Conservation (phyloP, 2,797 vertebrate species). For the Intellagama lesueurii region DNA sequence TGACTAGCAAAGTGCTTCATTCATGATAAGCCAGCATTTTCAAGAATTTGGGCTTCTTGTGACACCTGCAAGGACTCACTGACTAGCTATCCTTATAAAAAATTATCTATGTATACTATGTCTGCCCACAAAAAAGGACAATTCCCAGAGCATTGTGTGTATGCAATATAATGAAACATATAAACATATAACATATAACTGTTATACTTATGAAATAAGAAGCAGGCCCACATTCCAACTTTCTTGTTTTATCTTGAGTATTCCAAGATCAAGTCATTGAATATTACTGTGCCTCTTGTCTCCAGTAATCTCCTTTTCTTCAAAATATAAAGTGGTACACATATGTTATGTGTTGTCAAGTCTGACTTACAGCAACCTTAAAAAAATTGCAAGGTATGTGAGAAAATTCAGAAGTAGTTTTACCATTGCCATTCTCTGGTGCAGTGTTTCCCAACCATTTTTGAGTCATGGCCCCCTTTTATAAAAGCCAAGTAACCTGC, state of each 20-base stretch:
- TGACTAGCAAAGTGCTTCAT: background rate
- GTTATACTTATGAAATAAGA: background rate
- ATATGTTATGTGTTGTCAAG: no score
- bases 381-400: no score
- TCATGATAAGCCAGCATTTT: background rate
- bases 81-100: background rate
- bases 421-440: no score
- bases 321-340: background rate
- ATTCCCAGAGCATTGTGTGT: background rate
- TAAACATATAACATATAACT: background rate
- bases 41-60: background rate
- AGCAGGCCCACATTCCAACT: background rate
- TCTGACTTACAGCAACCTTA: no score
- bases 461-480: no score
- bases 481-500: no score
- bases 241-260: background rate
- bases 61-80: background rate
- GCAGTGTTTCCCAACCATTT: no score
- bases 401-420: no score
- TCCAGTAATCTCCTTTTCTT: no score
- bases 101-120: background rate
- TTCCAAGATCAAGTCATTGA: background rate
- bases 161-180: background rate
- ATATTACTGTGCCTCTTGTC: background rate
- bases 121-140: no score